Percentiles rank a stretch among this genome's conserved stretches.
These are phyloP conservation scores for Cryptosula pallasiana DNA, from an alignment of 2,888 invertebrate species.

Conservation along the genomic window DNA sequence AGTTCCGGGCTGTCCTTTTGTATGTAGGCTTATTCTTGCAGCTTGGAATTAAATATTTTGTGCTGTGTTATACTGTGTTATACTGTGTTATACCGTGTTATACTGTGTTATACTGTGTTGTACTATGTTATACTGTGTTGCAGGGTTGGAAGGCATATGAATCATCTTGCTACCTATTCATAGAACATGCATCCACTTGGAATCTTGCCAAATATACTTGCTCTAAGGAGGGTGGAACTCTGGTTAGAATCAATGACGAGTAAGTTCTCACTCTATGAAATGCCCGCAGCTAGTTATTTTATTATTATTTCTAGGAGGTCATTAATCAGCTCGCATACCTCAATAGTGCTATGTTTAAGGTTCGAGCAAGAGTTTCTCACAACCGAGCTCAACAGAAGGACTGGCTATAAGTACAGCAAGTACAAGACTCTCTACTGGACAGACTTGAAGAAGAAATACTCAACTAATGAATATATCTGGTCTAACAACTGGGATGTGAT, in stretches of 20 bases:
- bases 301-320: too few relatives aligned
- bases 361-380: slow-evolving; percentile 14
- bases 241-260: slow-evolving; percentile 19
- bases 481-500: slow-evolving; percentile 19
- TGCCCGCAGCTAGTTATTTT: too few relatives aligned
- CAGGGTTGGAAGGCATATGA: not conserved
- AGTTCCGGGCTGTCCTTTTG: not conserved
- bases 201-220: not conserved
- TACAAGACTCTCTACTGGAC: not conserved
- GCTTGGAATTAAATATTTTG: too few relatives aligned
- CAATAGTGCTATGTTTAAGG: not conserved
- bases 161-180: slow-evolving; percentile 13
- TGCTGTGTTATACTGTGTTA: too few relatives aligned
- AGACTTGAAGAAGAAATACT: not conserved
- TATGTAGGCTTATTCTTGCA: too few relatives aligned
- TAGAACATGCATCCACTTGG: not conserved
- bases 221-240: not conserved
- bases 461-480: slow-evolving; percentile 14
- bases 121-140: not conserved
- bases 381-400: not conserved
- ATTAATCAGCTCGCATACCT: too few relatives aligned
- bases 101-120: too few relatives aligned
- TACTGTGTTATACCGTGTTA: too few relatives aligned
- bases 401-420: not conserved
- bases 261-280: not conserved